A percentile compares a stretch with the other conserved stretches of the same genome.
These are phyloP conservation scores for Mimumesa dahlbomi DNA, from an alignment of 2,888 invertebrate genomes.

Conservation along the genomic window DNA sequence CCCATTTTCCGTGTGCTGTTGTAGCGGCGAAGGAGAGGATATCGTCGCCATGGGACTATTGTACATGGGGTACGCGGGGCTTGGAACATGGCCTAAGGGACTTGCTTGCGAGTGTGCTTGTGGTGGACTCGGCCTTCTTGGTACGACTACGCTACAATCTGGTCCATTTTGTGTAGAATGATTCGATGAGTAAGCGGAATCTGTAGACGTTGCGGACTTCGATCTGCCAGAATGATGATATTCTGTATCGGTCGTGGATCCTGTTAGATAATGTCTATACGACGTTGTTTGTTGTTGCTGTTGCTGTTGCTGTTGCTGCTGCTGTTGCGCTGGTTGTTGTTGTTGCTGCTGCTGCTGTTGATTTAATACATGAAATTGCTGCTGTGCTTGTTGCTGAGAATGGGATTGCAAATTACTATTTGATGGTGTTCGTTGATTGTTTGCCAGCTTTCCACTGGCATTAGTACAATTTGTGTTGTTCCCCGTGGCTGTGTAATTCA, in stretches of 20 bases:
- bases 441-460: constrained; percentile 65
- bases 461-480: constrained; percentile 77
- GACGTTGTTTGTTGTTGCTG: constrained; percentile 81
- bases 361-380: constrained; percentile 79
- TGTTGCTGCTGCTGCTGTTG: constrained; percentile 79
- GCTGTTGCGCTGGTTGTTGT: constrained; percentile 80
- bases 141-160: constrained; percentile 85
- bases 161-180: constrained; percentile 84
- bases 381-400: constrained; percentile 71
- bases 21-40: constrained; percentile 84
- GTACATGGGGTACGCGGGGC: constrained; percentile 92
- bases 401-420: constrained; percentile 67
- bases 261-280: constrained; percentile 85
- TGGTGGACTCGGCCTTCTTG: constrained; percentile 86
- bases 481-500: constrained; percentile 84
- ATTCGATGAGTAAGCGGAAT: constrained; percentile 84
- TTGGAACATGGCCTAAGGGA: constrained; percentile 87
- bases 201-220: constrained; percentile 84
- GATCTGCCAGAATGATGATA: constrained; percentile 83
- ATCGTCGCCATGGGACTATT: constrained; percentile 91
- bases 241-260: constrained; percentile 83
- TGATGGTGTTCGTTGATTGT: constrained; percentile 67
- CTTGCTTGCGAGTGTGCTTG: constrained; percentile 88
- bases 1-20: constrained; percentile 82
- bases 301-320: constrained; percentile 74